Percentiles rank a stretch among this genome's conserved stretches.
Conservation (phyloP, 92 coral and sea anemone species). For the Siderastrea siderea region DNA sequence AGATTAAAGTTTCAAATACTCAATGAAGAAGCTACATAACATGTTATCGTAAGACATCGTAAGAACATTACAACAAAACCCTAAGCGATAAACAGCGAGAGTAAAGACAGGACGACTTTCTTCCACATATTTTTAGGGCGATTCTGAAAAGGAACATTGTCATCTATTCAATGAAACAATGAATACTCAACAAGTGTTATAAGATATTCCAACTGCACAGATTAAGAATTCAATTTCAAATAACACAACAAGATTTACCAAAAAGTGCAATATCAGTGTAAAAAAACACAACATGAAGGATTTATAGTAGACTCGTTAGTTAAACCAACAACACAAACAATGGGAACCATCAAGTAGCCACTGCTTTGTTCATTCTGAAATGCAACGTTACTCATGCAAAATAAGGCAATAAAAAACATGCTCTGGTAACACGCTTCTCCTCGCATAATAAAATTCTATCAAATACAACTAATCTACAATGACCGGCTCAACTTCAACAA, state of each 20-base stretch:
- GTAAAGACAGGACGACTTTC: not conserved
- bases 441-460: not conserved
- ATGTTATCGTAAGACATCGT: no score
- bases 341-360: not conserved
- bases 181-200: not conserved
- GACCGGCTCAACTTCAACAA: not conserved
- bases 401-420: not conserved
- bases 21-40: no score
- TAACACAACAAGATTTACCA: not conserved
- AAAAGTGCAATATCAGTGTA: not conserved
- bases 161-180: not conserved
- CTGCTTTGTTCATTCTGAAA: not conserved
- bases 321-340: not conserved
- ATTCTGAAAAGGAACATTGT: constrained; percentile 6
- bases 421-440: not conserved
- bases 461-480: not conserved
- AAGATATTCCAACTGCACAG: not conserved
- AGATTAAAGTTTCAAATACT: no score
- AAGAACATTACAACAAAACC: no score
- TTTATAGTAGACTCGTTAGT: not conserved
- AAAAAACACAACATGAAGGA: not conserved
- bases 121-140: not conserved
- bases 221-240: no score
- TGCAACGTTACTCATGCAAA: not conserved
- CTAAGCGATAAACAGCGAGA: no score